Evolutionary conservation across 2,113 vertebrate genomes (phyloP).

Genomic region (Actenoides lindsayi): DNA sequence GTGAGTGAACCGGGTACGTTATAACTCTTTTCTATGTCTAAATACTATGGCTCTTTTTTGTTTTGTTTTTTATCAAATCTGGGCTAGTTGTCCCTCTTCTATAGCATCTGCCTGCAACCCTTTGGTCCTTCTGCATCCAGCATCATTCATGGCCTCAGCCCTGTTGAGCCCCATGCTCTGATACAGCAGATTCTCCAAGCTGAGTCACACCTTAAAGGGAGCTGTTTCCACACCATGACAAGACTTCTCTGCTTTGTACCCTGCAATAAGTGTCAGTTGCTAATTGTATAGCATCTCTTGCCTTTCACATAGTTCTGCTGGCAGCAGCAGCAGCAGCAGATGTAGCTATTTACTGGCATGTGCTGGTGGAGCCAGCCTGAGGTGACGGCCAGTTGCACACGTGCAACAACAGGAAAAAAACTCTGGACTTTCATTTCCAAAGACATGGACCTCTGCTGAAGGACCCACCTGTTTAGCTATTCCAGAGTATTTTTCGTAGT

Average conservation of each 20-base stretch:
- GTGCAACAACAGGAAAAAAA: neutral
- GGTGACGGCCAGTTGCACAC: neutral
- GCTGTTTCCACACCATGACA: fast-evolving
- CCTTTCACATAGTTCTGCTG: neutral
- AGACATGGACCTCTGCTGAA: neutral
- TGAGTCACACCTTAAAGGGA: constrained; percentile 45
- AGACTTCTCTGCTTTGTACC: neutral
- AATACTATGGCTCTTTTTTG: neutral
- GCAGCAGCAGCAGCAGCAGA: neutral
- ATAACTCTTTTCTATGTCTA: neutral
- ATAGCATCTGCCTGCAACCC: neutral
- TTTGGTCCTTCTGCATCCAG: neutral
- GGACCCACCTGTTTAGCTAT: neutral
- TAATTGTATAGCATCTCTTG: neutral
- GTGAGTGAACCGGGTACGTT: neutral
- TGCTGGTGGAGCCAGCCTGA: fast-evolving
- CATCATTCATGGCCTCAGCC: neutral
- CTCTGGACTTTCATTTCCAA: neutral
- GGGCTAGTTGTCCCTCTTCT: neutral
- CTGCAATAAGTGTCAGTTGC: neutral
- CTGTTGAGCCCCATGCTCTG: neutral
- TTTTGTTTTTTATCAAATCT: neutral
- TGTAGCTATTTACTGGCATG: neutral
- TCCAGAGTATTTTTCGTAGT: neutral
- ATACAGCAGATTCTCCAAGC: constrained; percentile 10